Base-by-base conservation (phyloP, 2,113 vertebrate genomes). In the Pao palembangensis region DNA sequence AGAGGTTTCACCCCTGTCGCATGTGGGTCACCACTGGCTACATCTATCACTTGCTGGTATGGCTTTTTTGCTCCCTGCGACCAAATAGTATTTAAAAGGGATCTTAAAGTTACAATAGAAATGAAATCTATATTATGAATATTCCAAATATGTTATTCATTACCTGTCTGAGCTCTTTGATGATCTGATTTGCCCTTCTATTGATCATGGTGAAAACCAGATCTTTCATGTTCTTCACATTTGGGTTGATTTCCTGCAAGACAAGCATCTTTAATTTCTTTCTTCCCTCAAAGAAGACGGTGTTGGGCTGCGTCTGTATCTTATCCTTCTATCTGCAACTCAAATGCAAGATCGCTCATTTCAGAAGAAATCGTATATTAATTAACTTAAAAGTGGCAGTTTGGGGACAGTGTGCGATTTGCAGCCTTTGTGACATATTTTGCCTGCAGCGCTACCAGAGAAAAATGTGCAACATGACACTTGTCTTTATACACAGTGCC, bases 1-100 rank as follows among this genome's bases (percentile, higher is more conserved):
- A 91, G 42, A 52, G 89, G 91, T 51, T 88, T 91, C 28, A 89
- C 7, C 7, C 90, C 90, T 8, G 8, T 12, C 0, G 0, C 65
- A 28, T 92, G 90, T 0, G 52, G 43, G 61, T 91, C 82, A 3
- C 71, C 85, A 42, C 38, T 77, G 7, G 20, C 71, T 25, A 86
- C 58, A 28, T 90, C 61, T 21, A 91, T 77, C 19, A 91, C 34
- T 6, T 85, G 62, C n/a, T 60, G 67, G 53, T 69, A 90, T 5
- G 79, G 73, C 66, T 69, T 91, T 55, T 15, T 61, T 38, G 52
- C 55, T 50, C 83, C 85, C 90, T 91, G 34, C 44, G 69, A 15
- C 54, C 19, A 56, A 6, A 8, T 4, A 6, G 15, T 38, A 17
- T 51, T 44, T 5, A 63, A 64, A 78, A 58, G 3, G 46, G 18